Conservation (phyloP, 2,888 invertebrate genomes). For the Phymatocera aterrima region DNA sequence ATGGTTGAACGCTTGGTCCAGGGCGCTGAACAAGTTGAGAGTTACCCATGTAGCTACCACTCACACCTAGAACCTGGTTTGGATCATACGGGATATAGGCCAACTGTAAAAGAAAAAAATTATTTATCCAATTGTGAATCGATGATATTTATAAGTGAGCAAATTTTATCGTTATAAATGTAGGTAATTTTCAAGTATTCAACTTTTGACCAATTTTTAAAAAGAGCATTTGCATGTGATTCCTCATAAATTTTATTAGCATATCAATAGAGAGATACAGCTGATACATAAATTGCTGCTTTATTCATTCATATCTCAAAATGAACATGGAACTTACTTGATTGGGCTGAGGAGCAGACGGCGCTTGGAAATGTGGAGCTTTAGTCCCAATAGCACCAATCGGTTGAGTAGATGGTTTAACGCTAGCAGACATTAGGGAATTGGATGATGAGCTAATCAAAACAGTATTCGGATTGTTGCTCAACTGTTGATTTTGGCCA, state of each 20-base stretch:
- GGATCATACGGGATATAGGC: constrained; percentile 81
- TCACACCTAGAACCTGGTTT: constrained; percentile 75
- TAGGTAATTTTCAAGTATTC: not conserved
- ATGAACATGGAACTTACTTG: constrained; percentile 61
- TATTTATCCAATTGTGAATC: not conserved
- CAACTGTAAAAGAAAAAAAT: constrained; percentile 69
- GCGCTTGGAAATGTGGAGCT: constrained; percentile 77
- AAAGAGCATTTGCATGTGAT: not conserved
- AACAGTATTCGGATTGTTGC: constrained; percentile 90
- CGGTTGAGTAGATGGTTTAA: constrained; percentile 88
- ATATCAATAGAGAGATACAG: not conserved
- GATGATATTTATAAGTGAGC: too few relatives aligned
- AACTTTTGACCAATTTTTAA: not conserved
- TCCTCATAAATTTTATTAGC: not conserved
- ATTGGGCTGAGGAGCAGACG: constrained; percentile 77
- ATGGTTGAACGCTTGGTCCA: constrained; percentile 74
- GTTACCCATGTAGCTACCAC: constrained; percentile 79
- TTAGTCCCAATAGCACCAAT: constrained; percentile 90
- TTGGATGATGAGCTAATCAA: constrained; percentile 92
- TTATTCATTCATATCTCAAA: not conserved
- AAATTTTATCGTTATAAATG: not conserved
- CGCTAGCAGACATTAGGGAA: constrained; percentile 91
- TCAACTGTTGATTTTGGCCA: constrained; percentile 87
- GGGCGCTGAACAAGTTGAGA: constrained; percentile 81
- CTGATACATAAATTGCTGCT: not conserved